These are phyloP conservation scores for Ptychodera flava DNA, from an alignment of 35 echinoderm and acorn worm genomes.

Conservation along the genomic window DNA sequence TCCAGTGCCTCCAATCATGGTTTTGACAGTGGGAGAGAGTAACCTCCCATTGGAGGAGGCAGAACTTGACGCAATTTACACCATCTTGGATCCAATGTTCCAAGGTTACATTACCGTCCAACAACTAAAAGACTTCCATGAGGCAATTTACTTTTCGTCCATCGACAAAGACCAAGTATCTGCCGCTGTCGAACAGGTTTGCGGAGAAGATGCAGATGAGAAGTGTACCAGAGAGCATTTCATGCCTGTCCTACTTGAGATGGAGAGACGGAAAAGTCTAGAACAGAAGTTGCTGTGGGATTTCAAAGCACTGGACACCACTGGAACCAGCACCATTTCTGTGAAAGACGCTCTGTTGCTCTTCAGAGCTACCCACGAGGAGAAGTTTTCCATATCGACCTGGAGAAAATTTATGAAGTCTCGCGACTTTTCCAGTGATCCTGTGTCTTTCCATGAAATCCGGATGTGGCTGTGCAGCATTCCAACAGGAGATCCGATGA, in stretches of 20 bases:
- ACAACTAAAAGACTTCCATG: slow-evolving; percentile 68
- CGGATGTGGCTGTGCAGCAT: slow-evolving; percentile 87
- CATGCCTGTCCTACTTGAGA: slow-evolving; percentile 68
- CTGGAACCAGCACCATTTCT: slow-evolving; percentile 54
- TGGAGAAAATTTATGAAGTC: slow-evolving; percentile 80
- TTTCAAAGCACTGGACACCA: slow-evolving; percentile 83
- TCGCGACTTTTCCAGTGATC: slow-evolving; percentile 44
- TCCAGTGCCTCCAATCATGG: not conserved
- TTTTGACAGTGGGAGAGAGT: not conserved
- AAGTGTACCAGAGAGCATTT: slow-evolving; percentile 61
- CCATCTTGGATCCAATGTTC: slow-evolving; percentile 48
- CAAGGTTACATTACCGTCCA: slow-evolving; percentile 64
- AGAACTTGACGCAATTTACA: slow-evolving; percentile 55
- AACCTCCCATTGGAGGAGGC: not conserved
- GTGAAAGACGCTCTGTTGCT: slow-evolving; percentile 79
- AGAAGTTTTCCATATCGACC: slow-evolving; percentile 70
- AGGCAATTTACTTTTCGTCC: slow-evolving; percentile 51
- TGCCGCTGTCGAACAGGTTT: slow-evolving; percentile 22
- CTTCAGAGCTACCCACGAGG: slow-evolving; percentile 81
- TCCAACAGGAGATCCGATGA: slow-evolving; percentile 15
- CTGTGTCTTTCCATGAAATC: slow-evolving; percentile 66
- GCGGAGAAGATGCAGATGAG: slow-evolving; percentile 31
- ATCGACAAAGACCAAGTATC: slow-evolving; percentile 65
- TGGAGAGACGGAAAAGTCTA: slow-evolving; percentile 67
- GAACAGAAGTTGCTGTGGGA: slow-evolving; percentile 90